Percentiles rank a stretch among this genome's conserved stretches.
Evolutionary conservation across 2,797 vertebrate species (phyloP).

Genomic region (Hoplostethus atlanticus): DNA sequence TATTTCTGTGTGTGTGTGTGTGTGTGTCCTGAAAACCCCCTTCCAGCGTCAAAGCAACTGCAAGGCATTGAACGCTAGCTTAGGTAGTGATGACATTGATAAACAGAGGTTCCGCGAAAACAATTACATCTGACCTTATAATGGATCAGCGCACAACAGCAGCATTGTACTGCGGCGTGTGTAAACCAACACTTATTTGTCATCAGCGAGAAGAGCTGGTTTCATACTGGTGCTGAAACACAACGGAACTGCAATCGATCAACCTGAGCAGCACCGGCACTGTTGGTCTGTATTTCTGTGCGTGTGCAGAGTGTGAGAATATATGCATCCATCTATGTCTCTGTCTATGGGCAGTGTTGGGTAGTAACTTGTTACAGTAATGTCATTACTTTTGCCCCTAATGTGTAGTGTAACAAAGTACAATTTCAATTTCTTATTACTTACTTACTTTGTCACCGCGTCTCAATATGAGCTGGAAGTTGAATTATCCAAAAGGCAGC

Average conservation of each 20-base stretch:
- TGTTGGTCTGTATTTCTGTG: neutral
- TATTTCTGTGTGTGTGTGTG: too few species aligned
- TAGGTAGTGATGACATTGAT: neutral
- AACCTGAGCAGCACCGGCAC: neutral
- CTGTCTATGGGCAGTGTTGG: too few species aligned
- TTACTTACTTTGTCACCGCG: too few species aligned
- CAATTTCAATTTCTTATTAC: too few species aligned
- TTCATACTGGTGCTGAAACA: neutral
- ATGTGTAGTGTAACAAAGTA: too few species aligned
- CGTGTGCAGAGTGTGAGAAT: neutral
- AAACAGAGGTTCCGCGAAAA: neutral
- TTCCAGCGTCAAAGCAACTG: too few species aligned
- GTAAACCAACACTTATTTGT: slow-evolving; percentile 5
- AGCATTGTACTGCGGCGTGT: neutral
- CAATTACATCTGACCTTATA: slow-evolving; percentile 8
- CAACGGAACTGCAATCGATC: neutral
- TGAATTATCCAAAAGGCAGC: too few species aligned
- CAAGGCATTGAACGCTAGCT: neutral
- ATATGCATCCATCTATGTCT: neutral
- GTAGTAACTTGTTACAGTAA: too few species aligned
- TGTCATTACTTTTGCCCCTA: too few species aligned
- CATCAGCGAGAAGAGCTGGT: neutral
- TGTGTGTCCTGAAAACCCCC: too few species aligned
- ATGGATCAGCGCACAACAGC: neutral
- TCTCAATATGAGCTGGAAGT: too few species aligned